Evolutionary conservation across 2,888 invertebrate genomes (phyloP), one percentile per base, ranked within the genome.

Genomic region (Lucinisca nassula): DNA sequence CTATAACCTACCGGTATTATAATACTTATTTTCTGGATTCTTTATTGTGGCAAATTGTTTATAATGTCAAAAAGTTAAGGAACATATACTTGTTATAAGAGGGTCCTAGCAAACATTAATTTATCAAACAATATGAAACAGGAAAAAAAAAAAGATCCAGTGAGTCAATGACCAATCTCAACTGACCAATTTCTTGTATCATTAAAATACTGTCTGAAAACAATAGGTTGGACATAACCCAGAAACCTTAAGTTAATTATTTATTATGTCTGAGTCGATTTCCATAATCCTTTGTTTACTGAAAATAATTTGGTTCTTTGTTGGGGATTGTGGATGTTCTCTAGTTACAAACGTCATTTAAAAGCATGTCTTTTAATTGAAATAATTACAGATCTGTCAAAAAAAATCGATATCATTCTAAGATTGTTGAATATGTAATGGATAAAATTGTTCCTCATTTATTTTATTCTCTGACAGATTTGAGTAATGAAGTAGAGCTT

Each of bases 351-450:
- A 35, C 67, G 21, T 67, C 35, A 67, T 67, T 67, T 35, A 67
- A 61, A 30, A 30, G 30, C 67, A 67, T 67, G 67, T 67, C 67
- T 67, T 67, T 67, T 67, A 67, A 67, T 67, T 67, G 35, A 67
- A 67, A 67, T 67, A 67, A 67, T 67, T 67, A 67, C 21, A 35
- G 67, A 35, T 6, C 35, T 67, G 67, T 67, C 67, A 6, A 35
- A 35, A 32, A n/a, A 35, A 67, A 67, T 67, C 67, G 12, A 67
- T 67, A 35, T 35, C 4, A 35, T 35, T 67, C 67, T 67, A 67
- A 67, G 67, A 67, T 67, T 10, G 30, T 67, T 67, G 67, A 67
- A 67, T 67, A 67, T 67, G 67, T 35, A 67, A 67, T 67, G 67
- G 67, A 30, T 67, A 67, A 67, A 67, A 67, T 67, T 67, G 30